Conservation (phyloP, 1,140 invertebrate species). For the Tetragonula clypearis region DNA sequence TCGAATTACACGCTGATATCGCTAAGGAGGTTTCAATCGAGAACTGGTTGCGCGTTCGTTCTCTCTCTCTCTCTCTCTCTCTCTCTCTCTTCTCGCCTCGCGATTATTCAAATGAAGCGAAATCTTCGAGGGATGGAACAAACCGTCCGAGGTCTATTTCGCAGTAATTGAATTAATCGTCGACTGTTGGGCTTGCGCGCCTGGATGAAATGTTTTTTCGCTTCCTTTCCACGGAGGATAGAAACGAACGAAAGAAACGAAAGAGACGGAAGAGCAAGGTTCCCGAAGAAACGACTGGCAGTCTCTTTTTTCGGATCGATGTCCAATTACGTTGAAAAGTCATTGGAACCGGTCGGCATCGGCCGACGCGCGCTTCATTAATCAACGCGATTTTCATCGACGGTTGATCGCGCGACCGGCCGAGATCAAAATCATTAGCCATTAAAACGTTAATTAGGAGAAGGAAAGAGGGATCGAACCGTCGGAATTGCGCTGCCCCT, state of each 20-base stretch:
- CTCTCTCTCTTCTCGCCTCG: not conserved
- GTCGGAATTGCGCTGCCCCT: not conserved
- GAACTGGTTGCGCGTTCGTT: not conserved
- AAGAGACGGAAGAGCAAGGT: not conserved
- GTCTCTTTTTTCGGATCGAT: not conserved
- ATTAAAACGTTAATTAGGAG: conserved; percentile 24
- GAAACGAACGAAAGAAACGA: not conserved
- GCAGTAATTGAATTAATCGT: conserved; percentile 14
- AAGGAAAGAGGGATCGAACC: no score
- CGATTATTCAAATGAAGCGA: conserved; percentile 22
- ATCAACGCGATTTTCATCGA: conserved; percentile 19
- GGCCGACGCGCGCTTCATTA: not conserved
- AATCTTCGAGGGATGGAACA: not conserved
- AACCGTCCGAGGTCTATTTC: not conserved
- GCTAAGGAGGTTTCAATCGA: conserved; percentile 12
- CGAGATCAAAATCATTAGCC: conserved; percentile 12
- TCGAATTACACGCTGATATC: not conserved
- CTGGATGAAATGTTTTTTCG: not conserved
- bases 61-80: not conserved
- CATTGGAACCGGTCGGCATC: not conserved
- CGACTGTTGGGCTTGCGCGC: no score
- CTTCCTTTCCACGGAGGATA: not conserved
- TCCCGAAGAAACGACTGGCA: not conserved
- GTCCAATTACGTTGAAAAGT: conserved; percentile 22
- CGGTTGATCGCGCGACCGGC: not conserved